Evolutionary conservation across 2,113 vertebrate species (phyloP).

Genomic region (Chauna torquata): DNA sequence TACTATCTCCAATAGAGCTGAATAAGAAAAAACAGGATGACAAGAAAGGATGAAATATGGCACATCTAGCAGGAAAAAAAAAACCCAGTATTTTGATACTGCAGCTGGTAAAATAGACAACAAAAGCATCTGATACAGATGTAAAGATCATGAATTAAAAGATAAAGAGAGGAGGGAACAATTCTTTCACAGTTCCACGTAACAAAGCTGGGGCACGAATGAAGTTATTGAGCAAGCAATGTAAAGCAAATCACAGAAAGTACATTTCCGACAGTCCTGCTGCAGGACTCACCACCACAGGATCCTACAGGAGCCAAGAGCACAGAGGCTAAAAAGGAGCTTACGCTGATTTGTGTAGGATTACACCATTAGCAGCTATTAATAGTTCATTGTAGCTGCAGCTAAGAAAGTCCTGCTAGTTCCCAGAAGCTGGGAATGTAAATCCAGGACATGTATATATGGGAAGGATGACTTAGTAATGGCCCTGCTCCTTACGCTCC

Average conservation of each 20-base stretch:
- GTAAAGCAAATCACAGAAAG: background rate
- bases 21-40: background rate
- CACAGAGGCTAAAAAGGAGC: background rate
- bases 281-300: background rate
- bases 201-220: background rate
- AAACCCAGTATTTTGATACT: background rate
- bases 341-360: background rate
- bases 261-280: background rate
- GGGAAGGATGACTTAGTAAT: background rate
- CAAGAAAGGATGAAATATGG: background rate
- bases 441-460: accelerated
- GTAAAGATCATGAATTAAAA: background rate
- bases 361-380: background rate
- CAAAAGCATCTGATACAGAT: background rate
- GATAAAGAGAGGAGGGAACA: background rate
- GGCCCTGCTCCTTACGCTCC: background rate
- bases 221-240: background rate
- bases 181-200: background rate
- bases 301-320: background rate
- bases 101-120: background rate
- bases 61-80: background rate
- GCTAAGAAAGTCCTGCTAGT: background rate
- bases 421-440: background rate
- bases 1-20: background rate
- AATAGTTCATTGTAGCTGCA: background rate